Evolutionary conservation across 2,113 vertebrate species (phyloP), one percentile per base, ranked within the genome.

Genomic region (Macaca nemestrina): DNA sequence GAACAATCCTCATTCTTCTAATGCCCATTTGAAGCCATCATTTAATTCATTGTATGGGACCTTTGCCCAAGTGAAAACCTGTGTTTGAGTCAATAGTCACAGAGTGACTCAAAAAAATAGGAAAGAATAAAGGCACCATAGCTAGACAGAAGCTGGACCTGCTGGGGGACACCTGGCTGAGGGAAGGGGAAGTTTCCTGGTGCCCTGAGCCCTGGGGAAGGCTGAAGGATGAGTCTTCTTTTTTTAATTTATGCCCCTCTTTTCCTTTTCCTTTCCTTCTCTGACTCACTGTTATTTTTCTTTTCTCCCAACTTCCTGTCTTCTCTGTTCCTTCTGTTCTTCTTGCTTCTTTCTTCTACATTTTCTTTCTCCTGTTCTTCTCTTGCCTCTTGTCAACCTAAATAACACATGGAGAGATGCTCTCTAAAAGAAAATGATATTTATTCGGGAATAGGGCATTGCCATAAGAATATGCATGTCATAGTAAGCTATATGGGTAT

Each of bases 231-330:
- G 48, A 95, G 13, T 2, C 68, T 45, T 88, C 61, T 64, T 96
- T 82, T 48, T 84, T 88, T 22, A 38, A 70, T 72, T 72, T 68
- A 16, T 79, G 5, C 16, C 30, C 7, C 8, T n/a, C 59, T 91
- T 75, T 16, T 30, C 18, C 86, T 86, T 84, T 40, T 30, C 18
- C 86, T 86, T 84, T 40, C 20, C 35, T 64, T 68, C 52, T 35
- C 72, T 57, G 64, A 70, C n/a, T 90, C 35, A n/a, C 6, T n/a
- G 93, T 89, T 90, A 25, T 78, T 95, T 93, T 82, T 38, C 73
- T 80, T 85, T 73, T 13, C 43, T 81, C 35, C 27, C n/a, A 91
- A 57, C 16, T 57, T 79, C 23, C 38, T 80, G 11, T 88, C 10
- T 25, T 64, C 64, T 61, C 35, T 82, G 72, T 59, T 93, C 59